A percentile compares a stretch with the other conserved stretches of the same genome.
Evolutionary conservation across 2,797 vertebrate genomes (phyloP).

Genomic region (Mionectes olivaceus): DNA sequence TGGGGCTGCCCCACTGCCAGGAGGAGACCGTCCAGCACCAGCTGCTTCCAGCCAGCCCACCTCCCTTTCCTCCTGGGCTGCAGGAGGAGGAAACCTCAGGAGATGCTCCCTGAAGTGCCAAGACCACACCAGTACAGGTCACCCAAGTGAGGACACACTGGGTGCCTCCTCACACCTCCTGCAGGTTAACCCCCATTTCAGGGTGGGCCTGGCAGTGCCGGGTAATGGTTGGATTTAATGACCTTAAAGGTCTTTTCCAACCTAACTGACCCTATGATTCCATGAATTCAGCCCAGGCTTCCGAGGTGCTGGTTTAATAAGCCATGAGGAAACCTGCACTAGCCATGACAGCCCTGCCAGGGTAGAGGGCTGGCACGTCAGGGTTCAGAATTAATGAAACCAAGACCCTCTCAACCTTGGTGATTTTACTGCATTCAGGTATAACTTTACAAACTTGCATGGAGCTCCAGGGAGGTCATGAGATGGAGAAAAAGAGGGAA

Average conservation of each 20-base stretch:
- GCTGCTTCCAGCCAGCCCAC: not conserved
- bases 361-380: not conserved
- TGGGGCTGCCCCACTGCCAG: not conserved
- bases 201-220: not conserved
- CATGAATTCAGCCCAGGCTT: not conserved
- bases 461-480: not conserved
- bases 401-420: not conserved
- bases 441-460: not conserved
- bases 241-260: not conserved
- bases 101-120: not conserved
- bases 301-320: conserved; percentile 44
- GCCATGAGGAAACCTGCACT: not conserved
- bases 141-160: not conserved
- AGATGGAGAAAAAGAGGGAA: not conserved
- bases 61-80: not conserved
- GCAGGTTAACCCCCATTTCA: not conserved
- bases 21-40: not conserved
- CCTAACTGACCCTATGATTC: not conserved
- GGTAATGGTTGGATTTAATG: not conserved
- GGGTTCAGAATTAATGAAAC: conserved; percentile 24
- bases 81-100: not conserved
- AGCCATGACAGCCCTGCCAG: not conserved
- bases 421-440: not conserved
- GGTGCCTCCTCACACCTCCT: not conserved
- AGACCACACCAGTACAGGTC: not conserved